A percentile compares a stretch with the other conserved stretches of the same genome.
phyloP scores from a whole-genome alignment of 2,888 invertebrate genomes.

The Pyrocoelia pectoralis region DNA sequence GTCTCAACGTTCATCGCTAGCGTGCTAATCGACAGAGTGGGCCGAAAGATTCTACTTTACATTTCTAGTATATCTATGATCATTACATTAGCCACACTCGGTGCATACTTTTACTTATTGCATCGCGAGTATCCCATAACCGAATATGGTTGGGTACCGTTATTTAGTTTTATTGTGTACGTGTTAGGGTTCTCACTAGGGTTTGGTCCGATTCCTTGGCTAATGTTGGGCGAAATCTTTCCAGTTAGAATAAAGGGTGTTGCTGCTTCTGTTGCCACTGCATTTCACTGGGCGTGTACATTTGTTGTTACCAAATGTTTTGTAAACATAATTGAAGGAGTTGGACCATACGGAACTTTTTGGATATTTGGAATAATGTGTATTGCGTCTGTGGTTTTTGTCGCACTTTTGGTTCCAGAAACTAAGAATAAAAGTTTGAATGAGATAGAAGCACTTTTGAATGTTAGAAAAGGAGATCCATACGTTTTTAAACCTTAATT shows the following conservation, averaged over 20 bases:
- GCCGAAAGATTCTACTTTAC: slow-evolving; percentile 87
- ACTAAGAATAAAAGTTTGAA: slow-evolving; percentile 92
- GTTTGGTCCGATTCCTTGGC: slow-evolving; percentile 74
- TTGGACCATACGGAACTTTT: slow-evolving; percentile 78
- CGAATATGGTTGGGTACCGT: slow-evolving; percentile 78
- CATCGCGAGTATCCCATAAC: slow-evolving; percentile 63
- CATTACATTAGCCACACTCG: slow-evolving; percentile 73
- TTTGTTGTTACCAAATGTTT: slow-evolving; percentile 90
- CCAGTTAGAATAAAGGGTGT: slow-evolving; percentile 87
- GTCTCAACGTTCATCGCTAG: slow-evolving; percentile 88
- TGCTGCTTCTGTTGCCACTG: slow-evolving; percentile 88
- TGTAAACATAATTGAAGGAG: slow-evolving; percentile 68
- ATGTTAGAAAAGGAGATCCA: not conserved
- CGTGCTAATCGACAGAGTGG: slow-evolving; percentile 84
- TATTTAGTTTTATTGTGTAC: slow-evolving; percentile 82
- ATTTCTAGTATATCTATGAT: slow-evolving; percentile 84
- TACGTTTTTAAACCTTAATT: not conserved
- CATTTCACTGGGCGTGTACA: slow-evolving; percentile 90
- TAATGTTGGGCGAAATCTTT: slow-evolving; percentile 93
- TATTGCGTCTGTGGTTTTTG: slow-evolving; percentile 77
- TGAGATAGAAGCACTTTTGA: slow-evolving; percentile 78
- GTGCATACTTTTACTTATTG: slow-evolving; percentile 80
- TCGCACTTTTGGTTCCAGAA: slow-evolving; percentile 87
- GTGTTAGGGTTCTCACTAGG: slow-evolving; percentile 89
- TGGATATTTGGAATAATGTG: slow-evolving; percentile 83